These are phyloP conservation scores for Tolypeutes matacus DNA, from an alignment of 2,797 vertebrate genomes.

Conservation along the genomic window DNA sequence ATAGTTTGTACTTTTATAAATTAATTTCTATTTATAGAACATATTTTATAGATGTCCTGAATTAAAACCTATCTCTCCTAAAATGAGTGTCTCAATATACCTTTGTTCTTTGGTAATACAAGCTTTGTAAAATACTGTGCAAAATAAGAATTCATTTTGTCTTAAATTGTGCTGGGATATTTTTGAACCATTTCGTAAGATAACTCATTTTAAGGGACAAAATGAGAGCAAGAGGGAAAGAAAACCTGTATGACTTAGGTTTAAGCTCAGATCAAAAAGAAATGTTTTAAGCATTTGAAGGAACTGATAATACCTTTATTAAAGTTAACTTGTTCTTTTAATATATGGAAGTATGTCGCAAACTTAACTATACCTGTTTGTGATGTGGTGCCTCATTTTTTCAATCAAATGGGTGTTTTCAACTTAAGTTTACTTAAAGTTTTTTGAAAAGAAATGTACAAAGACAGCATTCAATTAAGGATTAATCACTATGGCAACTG, in stretches of 20 bases:
- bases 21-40: slow-evolving; percentile 34
- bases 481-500: slow-evolving; percentile 90
- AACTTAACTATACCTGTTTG: slow-evolving; percentile 84
- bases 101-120: slow-evolving; percentile 73
- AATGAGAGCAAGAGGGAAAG: slow-evolving; percentile 45
- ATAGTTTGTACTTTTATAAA: slow-evolving; percentile 47
- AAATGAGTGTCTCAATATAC: slow-evolving; percentile 70
- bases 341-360: slow-evolving; percentile 79
- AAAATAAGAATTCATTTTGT: slow-evolving; percentile 7
- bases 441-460: slow-evolving; percentile 91
- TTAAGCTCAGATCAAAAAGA: slow-evolving; percentile 63
- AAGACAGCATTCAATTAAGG: slow-evolving; percentile 90
- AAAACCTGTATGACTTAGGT: slow-evolving; percentile 63
- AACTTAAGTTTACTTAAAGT: slow-evolving; percentile 89
- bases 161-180: slow-evolving; percentile 70
- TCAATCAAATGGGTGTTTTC: slow-evolving; percentile 87
- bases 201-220: slow-evolving; percentile 55
- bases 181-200: slow-evolving; percentile 65
- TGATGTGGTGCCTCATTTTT: slow-evolving; percentile 76
- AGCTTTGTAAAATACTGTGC: not conserved
- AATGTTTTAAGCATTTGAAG: slow-evolving; percentile 75
- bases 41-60: slow-evolving; percentile 72
- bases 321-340: slow-evolving; percentile 79
- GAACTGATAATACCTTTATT: slow-evolving; percentile 75
- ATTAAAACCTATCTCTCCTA: slow-evolving; percentile 79